A percentile compares a stretch with the other conserved stretches of the same genome.
phyloP scores from a whole-genome alignment of 37 sponge, comb jelly and placozoan species.

The Axinella damicornis region DNA sequence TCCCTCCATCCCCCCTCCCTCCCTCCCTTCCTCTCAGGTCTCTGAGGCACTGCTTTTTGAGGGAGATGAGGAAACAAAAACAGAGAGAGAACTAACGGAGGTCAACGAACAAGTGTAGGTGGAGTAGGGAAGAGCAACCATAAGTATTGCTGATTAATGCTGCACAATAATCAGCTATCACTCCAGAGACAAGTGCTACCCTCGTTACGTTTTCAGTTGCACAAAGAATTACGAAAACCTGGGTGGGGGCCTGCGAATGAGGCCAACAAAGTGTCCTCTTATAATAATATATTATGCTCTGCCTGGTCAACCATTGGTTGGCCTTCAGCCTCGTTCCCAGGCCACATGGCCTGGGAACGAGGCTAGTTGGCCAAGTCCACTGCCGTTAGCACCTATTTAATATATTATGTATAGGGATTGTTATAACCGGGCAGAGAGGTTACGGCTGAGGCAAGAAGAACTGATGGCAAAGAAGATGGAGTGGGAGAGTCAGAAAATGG shows the following conservation, averaged over 20 bases:
- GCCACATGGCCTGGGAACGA: too few species aligned
- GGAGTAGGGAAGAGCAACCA: too few species aligned
- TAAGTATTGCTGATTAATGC: background rate
- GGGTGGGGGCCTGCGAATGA: too few species aligned
- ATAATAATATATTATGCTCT: too few species aligned
- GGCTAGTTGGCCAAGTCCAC: too few species aligned
- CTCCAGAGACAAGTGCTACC: background rate
- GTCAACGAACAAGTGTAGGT: constrained; percentile 78
- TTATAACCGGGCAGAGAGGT: constrained; percentile 62
- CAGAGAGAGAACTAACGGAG: constrained; percentile 58
- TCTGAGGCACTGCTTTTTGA: constrained; percentile 57
- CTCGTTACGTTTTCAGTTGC: background rate
- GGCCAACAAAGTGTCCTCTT: too few species aligned
- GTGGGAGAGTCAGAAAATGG: background rate
- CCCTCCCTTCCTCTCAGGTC: constrained; percentile 10
- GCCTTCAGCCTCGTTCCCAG: too few species aligned
- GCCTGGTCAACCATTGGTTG: too few species aligned
- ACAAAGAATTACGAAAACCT: too few species aligned
- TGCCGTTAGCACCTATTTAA: background rate
- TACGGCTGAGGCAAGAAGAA: constrained; percentile 69
- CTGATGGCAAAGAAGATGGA: constrained; percentile 4
- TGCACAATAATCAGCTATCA: background rate
- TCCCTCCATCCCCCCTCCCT: background rate
- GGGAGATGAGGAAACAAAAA: constrained; percentile 61
- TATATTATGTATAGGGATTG: constrained; percentile 36